phyloP scores from a whole-genome alignment of 2,113 vertebrate species.

The Glareola pratincola region DNA sequence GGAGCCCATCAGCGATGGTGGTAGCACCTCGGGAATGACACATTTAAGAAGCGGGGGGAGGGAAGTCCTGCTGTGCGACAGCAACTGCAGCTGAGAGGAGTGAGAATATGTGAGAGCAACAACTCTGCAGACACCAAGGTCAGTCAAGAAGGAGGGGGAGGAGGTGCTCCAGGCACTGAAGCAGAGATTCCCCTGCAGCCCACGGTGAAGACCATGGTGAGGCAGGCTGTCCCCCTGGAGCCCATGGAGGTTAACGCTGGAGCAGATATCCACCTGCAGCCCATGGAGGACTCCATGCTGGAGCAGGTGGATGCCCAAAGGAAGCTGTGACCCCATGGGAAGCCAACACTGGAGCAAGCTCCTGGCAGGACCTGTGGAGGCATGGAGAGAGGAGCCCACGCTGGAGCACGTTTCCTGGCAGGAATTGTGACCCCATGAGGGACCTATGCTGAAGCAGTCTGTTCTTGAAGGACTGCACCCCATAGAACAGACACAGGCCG shows the following conservation, averaged over 20 bases:
- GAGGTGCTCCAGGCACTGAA: background rate
- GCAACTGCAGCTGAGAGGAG: background rate
- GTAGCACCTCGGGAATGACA: background rate
- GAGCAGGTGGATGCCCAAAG: background rate
- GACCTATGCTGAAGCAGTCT: background rate
- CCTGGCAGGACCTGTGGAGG: background rate
- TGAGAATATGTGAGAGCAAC: background rate
- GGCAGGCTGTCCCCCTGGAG: background rate
- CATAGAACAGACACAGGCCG: background rate
- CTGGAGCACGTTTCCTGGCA: background rate
- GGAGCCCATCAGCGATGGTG: rapidly evolving
- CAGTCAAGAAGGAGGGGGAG: background rate
- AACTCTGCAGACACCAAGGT: background rate
- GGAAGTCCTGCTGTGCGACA: background rate
- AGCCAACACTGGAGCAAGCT: background rate
- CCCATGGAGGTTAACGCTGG: background rate
- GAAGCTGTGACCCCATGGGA: background rate
- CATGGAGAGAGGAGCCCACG: background rate
- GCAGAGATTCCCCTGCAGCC: background rate
- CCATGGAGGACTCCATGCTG: background rate
- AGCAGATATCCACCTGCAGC: background rate
- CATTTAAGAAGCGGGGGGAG: background rate
- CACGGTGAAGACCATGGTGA: background rate
- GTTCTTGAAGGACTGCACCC: background rate
- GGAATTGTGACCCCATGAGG: background rate